Conservation (phyloP, 2,113 vertebrate genomes). For the Erythrolamprus reginae region DNA sequence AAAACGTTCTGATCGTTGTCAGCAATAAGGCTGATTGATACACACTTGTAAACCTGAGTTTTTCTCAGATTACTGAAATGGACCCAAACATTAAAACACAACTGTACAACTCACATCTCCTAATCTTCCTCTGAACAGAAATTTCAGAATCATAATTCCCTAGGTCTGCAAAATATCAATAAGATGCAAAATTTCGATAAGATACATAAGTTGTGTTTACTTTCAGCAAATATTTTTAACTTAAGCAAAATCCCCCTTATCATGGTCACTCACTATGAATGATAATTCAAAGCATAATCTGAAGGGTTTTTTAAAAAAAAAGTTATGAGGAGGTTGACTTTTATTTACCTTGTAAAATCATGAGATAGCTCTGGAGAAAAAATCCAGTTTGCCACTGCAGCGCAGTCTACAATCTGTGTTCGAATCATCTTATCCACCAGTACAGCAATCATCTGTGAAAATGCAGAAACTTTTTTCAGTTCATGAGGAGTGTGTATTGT, state of each 20-base stretch:
- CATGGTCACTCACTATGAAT: neutral
- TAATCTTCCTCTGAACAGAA: neutral
- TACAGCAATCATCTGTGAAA: constrained; percentile 86
- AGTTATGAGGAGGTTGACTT: neutral
- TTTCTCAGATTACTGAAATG: neutral
- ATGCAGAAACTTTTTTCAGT: neutral
- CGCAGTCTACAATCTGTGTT: constrained; percentile 95
- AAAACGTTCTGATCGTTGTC: neutral
- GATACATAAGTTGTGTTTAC: neutral
- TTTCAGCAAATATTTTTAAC: neutral
- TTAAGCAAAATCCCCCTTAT: neutral
- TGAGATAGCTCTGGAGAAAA: constrained; percentile 94
- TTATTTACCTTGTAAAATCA: constrained; percentile 89
- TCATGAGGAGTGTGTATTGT: neutral
- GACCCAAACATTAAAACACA: neutral
- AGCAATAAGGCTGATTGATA: neutral
- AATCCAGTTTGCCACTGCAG: constrained; percentile 97
- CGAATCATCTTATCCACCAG: constrained; percentile 97
- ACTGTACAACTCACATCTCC: neutral
- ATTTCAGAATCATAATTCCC: neutral
- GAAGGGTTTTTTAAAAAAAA: neutral
- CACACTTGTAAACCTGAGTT: neutral
- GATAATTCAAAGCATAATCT: neutral
- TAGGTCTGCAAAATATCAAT: neutral
- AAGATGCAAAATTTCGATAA: neutral